Percentiles rank a stretch among this genome's conserved stretches.
phyloP scores from a whole-genome alignment of 2,113 vertebrate genomes.

The Tachycineta bicolor region DNA sequence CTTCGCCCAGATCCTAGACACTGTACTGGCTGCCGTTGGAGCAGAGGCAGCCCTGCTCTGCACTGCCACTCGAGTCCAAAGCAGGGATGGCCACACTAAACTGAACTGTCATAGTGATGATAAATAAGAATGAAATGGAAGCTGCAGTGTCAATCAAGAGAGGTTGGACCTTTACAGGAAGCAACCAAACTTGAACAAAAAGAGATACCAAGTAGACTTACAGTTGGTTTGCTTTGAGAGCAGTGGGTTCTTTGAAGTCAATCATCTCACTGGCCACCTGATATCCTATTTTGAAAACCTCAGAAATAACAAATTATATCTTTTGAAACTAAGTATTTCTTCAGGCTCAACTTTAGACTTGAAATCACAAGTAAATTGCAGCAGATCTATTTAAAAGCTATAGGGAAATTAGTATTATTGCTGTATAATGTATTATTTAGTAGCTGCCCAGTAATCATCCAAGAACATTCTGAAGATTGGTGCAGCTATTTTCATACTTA shows the following conservation, averaged over 20 bases:
- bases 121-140: not conserved
- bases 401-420: not conserved
- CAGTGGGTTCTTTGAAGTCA: not conserved
- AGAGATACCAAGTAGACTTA: not conserved
- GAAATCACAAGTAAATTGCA: not conserved
- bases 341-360: not conserved
- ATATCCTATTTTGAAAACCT: not conserved
- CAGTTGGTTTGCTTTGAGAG: not conserved
- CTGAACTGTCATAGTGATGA: not conserved
- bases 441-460: not conserved
- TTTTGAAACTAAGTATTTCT: not conserved
- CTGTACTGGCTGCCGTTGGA: too few relatives aligned
- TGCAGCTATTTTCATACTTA: constrained; percentile 24
- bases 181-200: not conserved
- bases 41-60: too few relatives aligned
- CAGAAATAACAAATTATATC: not conserved
- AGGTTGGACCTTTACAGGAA: not conserved
- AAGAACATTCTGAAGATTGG: not conserved
- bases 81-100: too few relatives aligned
- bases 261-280: not conserved
- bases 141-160: not conserved
- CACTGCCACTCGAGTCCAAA: too few relatives aligned
- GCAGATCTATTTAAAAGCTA: not conserved
- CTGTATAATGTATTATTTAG: constrained; percentile 14
- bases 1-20: too few relatives aligned